Percentiles rank a stretch among this genome's conserved stretches.
Evolutionary conservation across 2,797 vertebrate species (phyloP).

Genomic region (Tapera naevia): DNA sequence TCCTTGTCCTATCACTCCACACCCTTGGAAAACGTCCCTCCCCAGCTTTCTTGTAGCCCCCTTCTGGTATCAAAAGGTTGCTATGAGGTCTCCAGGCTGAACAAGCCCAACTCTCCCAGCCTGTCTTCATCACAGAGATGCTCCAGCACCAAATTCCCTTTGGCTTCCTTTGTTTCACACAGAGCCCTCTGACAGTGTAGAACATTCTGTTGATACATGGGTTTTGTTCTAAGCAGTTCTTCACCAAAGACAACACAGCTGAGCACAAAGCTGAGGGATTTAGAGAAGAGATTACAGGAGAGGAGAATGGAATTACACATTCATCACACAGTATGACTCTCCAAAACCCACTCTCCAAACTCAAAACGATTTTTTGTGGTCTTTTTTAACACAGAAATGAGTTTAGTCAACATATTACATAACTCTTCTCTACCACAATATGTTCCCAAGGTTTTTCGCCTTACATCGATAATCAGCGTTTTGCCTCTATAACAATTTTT

Average conservation of each 20-base stretch:
- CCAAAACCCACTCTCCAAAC: neutral
- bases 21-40: no score
- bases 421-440: neutral
- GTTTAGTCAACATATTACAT: slow-evolving; percentile 1
- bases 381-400: neutral
- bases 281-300: neutral
- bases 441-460: neutral
- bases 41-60: no score
- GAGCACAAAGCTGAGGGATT: neutral
- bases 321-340: neutral
- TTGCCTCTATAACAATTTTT: neutral
- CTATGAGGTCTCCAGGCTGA: no score
- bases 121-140: no score
- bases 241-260: neutral
- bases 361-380: neutral
- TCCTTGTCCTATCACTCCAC: no score
- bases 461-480: neutral
- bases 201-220: neutral
- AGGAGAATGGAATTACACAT: neutral
- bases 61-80: no score
- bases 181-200: neutral
- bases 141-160: neutral
- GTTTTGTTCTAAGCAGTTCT: neutral
- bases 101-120: no score
- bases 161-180: neutral